Evolutionary conservation across 2,113 vertebrate species (phyloP), one percentile per base, ranked within the genome.

Genomic region (Centrocercus urophasianus): DNA sequence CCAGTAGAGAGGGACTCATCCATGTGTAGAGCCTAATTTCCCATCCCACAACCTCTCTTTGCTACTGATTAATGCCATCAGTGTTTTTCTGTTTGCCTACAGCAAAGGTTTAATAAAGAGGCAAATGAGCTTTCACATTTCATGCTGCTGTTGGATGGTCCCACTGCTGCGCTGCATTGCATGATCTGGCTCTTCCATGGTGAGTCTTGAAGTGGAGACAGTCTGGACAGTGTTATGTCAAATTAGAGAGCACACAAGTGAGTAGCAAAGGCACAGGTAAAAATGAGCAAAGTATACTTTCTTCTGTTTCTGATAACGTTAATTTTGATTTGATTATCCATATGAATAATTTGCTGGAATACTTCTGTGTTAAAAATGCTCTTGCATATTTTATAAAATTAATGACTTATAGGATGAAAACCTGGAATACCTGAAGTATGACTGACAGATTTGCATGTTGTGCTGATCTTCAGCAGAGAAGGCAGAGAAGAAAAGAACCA

Each of bases 271-370:
- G 13, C 32, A 20, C 9, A 56, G 56, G 34, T 90, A 67, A 74
- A 54, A n/a, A 28, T 36, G 83, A 71, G 43, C 50, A 93, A 61
- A 50, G 32, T 48, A 36, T 8, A 86, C 86, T 67, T 63, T 89
- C 32, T 42, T 95, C 0, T 60, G 17, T 60, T 81, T 75, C 75
- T 90, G 78, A 88, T 50, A 89, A 84, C 38, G 32, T 32, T 42
- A 73, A 25, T 84, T 96, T 86, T 65, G 38, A 30, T 93, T 95
- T 88, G 88, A 91, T 96, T 95, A 94, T 93, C 96, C 79, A 80
- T 78, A 43, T 8, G 30, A 79, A 81, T 82, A 63, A 5, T 71
- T 94, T 77, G 47, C 56, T 63, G 69, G 65, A 66, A 84, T 73
- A 30, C 30, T 76, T 54, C 48, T 63, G 4, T 36, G 80, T 57